Evolutionary conservation across 2,888 invertebrate genomes (phyloP), one percentile per base, ranked within the genome.

Genomic region (Hirudinaria manillensis): DNA sequence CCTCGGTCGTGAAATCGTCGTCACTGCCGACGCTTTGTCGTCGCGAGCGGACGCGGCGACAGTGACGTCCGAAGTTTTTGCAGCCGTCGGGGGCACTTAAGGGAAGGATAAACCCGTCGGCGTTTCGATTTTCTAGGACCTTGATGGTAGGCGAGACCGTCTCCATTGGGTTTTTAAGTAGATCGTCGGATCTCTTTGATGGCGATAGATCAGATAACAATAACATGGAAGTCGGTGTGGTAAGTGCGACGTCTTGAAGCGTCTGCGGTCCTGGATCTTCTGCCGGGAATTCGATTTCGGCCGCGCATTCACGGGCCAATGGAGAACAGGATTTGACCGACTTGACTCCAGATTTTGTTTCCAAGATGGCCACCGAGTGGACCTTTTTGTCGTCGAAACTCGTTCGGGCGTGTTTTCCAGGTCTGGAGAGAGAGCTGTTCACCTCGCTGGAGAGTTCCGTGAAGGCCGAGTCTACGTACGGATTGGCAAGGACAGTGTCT

Each of bases 401-500:
- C 45, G 45, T 45, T 45, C 10, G 45, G 16, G 13, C 4, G 16
- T 45, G 45, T 45, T 7, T 45, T 45, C 45, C 45, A 45, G 45
- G 10, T 16, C 45, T 45, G 45, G 6, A 6, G 45, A 45, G 16
- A 7, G 45, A 45, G 13, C 45, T 45, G 45, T 45, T 7, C 45
- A 45, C 10, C 13, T 45, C 45, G 10, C 45, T 45, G 16, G 45
- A 16, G 13, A 10, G 45, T 16, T 10, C 45, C 3, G 45, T 61
- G 61, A 61, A 61, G 4, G 19, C 61, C 7, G 61, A 61, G n/a
- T 61, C 61, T 1, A 29, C 61, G 61, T 34, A 34, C 56, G 53
- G 72, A 21, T 72, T 53, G 32, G 29, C 36, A 32, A 51, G 29
- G 21, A 72, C 56, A 24, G 72, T 55, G 56, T 45, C 34, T 24